Evolutionary conservation across 2,113 vertebrate species (phyloP).

Genomic region (Nannospalax galili): DNA sequence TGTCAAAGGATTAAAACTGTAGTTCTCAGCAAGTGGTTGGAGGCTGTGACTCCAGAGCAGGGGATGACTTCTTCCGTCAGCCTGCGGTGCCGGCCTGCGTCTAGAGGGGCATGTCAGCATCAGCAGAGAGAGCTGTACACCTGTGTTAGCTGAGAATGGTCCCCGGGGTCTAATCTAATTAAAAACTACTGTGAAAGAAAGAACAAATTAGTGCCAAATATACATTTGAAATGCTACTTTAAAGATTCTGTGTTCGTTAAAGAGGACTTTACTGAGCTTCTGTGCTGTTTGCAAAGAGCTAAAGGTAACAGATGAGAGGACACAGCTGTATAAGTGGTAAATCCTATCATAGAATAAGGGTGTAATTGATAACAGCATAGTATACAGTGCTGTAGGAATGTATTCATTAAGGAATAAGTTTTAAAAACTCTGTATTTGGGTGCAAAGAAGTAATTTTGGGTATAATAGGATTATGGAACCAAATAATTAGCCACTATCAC

Average conservation of each 20-base stretch:
- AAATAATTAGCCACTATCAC: not conserved
- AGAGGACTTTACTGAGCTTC: not conserved
- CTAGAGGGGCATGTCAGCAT: not conserved
- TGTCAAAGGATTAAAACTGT: not conserved
- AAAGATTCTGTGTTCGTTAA: not conserved
- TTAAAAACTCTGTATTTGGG: not conserved
- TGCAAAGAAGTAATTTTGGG: not conserved
- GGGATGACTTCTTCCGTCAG: not conserved
- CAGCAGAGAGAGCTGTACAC: not conserved
- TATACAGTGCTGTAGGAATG: not conserved
- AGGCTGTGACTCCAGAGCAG: not conserved
- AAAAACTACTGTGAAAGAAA: not conserved
- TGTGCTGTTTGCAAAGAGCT: not conserved
- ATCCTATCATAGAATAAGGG: not conserved
- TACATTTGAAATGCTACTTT: conserved; percentile 24
- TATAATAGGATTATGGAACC: not conserved
- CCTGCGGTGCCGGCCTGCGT: not conserved
- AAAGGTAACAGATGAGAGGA: not conserved
- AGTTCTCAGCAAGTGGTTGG: not conserved
- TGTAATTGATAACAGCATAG: not conserved
- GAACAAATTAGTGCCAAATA: not conserved
- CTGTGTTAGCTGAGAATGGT: not conserved
- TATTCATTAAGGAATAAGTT: conserved; percentile 16
- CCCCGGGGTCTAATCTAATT: not conserved
- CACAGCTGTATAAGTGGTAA: not conserved